Percentiles rank a stretch among this genome's conserved stretches.
Conservation (phyloP, 2,888 invertebrate species). For the Nomada ferruginata region DNA sequence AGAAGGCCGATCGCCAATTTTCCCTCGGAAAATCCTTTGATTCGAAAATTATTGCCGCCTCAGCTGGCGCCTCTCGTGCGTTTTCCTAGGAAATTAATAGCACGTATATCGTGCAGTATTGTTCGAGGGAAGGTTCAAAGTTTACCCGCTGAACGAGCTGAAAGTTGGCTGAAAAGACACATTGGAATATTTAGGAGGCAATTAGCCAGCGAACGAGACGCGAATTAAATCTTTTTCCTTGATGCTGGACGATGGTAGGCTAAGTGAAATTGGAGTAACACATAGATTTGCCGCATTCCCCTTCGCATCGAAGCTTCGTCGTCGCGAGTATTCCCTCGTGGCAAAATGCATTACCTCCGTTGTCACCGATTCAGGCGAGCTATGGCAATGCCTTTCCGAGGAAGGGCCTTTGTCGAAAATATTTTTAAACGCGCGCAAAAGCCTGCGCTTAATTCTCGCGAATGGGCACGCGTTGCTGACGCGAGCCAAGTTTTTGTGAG, state of each 20-base stretch:
- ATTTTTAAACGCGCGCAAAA: not conserved
- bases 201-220: conserved; percentile 23
- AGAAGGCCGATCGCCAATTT: not conserved
- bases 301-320: not conserved
- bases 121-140: conserved; percentile 11
- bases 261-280: not conserved
- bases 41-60: conserved; percentile 25
- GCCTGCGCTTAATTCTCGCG: not conserved
- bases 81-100: conserved; percentile 38
- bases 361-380: not conserved
- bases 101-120: not conserved
- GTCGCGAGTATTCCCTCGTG: not conserved
- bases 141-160: not conserved
- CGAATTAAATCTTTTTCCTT: not conserved
- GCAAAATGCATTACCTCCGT: not conserved
- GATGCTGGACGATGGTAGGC: conserved; percentile 4
- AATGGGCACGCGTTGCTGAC: not conserved
- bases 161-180: conserved; percentile 6
- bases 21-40: conserved; percentile 11
- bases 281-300: conserved; percentile 3
- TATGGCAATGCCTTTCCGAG: not conserved
- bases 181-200: conserved; percentile 39
- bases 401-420: not conserved
- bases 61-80: conserved; percentile 5
- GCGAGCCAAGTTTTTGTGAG: not conserved